Percentiles rank a stretch among this genome's conserved stretches.
Conservation (phyloP, 2,888 invertebrate genomes). For the Petrophora chlorosata region DNA sequence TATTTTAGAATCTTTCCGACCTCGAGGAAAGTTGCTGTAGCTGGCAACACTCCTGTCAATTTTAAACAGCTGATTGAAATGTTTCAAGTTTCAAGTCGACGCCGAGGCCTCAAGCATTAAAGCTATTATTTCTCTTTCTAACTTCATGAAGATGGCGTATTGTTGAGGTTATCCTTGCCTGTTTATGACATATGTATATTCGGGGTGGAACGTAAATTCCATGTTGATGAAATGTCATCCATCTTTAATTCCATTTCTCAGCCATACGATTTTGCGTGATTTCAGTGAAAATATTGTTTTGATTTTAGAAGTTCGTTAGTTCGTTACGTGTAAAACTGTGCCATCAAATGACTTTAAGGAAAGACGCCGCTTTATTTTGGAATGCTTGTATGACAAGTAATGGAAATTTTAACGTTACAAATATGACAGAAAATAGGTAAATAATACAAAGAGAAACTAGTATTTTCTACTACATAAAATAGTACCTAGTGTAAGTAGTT, state of each 20-base stretch:
- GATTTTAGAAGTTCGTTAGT: not conserved
- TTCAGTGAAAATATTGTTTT: not conserved
- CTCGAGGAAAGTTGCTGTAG: not conserved
- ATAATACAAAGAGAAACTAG: slow-evolving; percentile 1
- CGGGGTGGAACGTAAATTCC: no score
- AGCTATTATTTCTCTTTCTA: not conserved
- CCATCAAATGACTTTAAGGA: slow-evolving; percentile 67
- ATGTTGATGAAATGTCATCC: not conserved
- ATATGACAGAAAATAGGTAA: slow-evolving; percentile 79
- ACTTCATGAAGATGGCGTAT: not conserved
- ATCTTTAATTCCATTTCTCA: slow-evolving; percentile 7
- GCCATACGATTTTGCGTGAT: not conserved
- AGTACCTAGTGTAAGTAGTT: no score
- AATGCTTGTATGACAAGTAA: slow-evolving; percentile 60
- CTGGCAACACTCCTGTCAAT: not conserved
- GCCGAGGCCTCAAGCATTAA: not conserved
- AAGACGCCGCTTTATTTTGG: slow-evolving; percentile 56
- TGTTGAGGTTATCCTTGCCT: not conserved
- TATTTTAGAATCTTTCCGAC: no score
- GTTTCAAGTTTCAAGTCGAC: not conserved
- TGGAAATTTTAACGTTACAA: slow-evolving; percentile 62
- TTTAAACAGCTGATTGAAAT: slow-evolving; percentile 2
- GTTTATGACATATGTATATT: not conserved
- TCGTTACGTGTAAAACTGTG: not conserved
- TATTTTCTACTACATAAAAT: not conserved